These are phyloP conservation scores for Solenodon paradoxus DNA, from an alignment of 2,113 vertebrate genomes.

Conservation along the genomic window DNA sequence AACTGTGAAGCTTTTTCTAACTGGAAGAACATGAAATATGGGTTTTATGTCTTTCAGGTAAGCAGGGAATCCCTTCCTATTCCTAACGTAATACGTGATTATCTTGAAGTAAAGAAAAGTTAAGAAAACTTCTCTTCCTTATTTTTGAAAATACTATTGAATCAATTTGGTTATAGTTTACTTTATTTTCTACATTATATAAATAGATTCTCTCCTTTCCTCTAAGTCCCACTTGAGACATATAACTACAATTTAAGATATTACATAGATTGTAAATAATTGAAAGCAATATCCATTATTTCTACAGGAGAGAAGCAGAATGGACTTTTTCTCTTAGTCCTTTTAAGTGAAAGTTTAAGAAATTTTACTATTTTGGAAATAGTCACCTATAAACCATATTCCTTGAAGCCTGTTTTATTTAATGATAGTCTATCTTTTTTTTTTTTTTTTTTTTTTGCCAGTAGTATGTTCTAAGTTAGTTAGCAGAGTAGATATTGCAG, in stretches of 20 bases:
- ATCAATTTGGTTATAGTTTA: background rate
- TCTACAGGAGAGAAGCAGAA: background rate
- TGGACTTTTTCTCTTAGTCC: slow-evolving; percentile 29
- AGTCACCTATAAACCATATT: slow-evolving; percentile 34
- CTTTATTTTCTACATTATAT: background rate
- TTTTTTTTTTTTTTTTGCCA: slow-evolving; percentile 60
- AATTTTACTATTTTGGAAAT: background rate
- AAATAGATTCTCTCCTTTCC: background rate
- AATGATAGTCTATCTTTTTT: slow-evolving; percentile 38
- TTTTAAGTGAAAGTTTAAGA: slow-evolving; percentile 54
- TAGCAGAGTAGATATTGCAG: slow-evolving; percentile 2
- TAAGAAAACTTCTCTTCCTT: background rate
- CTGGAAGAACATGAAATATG: background rate
- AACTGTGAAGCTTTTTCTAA: background rate
- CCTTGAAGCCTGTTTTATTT: slow-evolving; percentile 61
- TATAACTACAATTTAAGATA: background rate
- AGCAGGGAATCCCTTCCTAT: background rate
- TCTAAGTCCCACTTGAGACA: background rate
- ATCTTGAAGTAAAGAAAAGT: background rate
- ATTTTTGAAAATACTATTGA: background rate
- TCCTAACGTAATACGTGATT: background rate
- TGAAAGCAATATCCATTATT: slow-evolving; percentile 31
- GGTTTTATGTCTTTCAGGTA: background rate
- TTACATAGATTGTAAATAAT: background rate
- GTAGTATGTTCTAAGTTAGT: slow-evolving; percentile 22